A percentile compares a stretch with the other conserved stretches of the same genome.
These are phyloP conservation scores for Metopolophium dirhodum DNA, from an alignment of 1,140 invertebrate genomes.

Conservation along the genomic window DNA sequence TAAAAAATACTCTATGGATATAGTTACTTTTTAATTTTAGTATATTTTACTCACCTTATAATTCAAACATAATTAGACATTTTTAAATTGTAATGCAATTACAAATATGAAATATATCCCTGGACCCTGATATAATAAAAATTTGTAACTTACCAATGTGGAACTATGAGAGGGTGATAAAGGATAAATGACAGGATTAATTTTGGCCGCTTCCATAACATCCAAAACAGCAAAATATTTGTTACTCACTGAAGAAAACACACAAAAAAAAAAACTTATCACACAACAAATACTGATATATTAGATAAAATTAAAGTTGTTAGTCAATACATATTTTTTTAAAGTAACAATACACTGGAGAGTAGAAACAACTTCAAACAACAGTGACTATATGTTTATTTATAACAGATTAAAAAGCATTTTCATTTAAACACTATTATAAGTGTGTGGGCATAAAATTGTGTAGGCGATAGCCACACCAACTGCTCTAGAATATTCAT, in stretches of 20 bases:
- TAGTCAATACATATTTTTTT: slow-evolving; percentile 16
- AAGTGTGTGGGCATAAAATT: slow-evolving; percentile 43
- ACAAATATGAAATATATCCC: background rate
- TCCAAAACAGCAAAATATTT: slow-evolving; percentile 49
- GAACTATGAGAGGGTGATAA: slow-evolving; percentile 16
- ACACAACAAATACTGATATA: slow-evolving; percentile 44
- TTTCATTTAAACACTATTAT: slow-evolving; percentile 34
- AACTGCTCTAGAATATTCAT: slow-evolving; percentile 55
- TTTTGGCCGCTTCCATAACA: slow-evolving; percentile 53
- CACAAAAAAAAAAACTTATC: slow-evolving; percentile 45
- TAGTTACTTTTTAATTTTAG: background rate
- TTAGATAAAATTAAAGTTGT: slow-evolving; percentile 21
- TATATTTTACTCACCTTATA: background rate
- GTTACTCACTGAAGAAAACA: slow-evolving; percentile 56
- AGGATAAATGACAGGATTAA: slow-evolving; percentile 44
- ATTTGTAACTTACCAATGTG: slow-evolving; percentile 30
- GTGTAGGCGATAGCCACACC: slow-evolving; percentile 51
- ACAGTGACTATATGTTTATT: slow-evolving; percentile 50
- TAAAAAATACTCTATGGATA: no score
- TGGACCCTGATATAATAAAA: slow-evolving; percentile 3
- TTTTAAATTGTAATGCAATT: background rate
- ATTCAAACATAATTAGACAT: background rate
- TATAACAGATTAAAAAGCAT: slow-evolving; percentile 52
- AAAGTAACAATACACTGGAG: slow-evolving; percentile 27
- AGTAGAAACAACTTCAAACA: slow-evolving; percentile 35